phyloP scores from a whole-genome alignment of 2,888 invertebrate genomes.

The Drosophila nigricruria region DNA sequence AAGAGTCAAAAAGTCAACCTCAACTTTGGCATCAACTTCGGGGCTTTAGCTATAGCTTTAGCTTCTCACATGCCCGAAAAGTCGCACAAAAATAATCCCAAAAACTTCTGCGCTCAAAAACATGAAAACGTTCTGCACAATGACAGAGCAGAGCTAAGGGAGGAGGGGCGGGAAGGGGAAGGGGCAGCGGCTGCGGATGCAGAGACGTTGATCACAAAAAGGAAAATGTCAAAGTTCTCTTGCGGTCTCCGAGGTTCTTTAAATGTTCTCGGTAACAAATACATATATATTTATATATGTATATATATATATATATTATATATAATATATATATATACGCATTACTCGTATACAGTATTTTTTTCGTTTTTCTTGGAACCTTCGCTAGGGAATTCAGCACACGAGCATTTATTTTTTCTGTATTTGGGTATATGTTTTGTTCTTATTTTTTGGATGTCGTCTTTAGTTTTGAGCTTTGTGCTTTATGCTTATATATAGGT shows the following conservation, averaged over 20 bases:
- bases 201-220: conserved; percentile 70
- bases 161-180: background rate
- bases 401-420: conserved; percentile 47
- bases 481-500: conserved; percentile 13
- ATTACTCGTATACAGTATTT: conserved; percentile 4
- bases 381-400: conserved; percentile 70
- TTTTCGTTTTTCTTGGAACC: conserved; percentile 67
- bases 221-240: conserved; percentile 79
- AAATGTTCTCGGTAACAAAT: conserved; percentile 70
- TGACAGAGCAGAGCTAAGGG: conserved; percentile 40
- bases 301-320: conserved; percentile 10
- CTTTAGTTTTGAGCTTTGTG: conserved; percentile 44
- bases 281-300: conserved; percentile 16
- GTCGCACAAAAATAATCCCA: conserved; percentile 77
- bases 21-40: conserved; percentile 51
- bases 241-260: conserved; percentile 78
- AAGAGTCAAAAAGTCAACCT: conserved; percentile 75
- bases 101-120: conserved; percentile 76
- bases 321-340: background rate
- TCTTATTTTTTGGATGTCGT: conserved; percentile 20
- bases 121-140: conserved; percentile 69
- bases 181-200: conserved; percentile 28
- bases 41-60: conserved; percentile 25
- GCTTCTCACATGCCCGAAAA: conserved; percentile 69
- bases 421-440: conserved; percentile 26